Conservation (phyloP, 2,888 invertebrate species). For the Clanis bilineata region DNA sequence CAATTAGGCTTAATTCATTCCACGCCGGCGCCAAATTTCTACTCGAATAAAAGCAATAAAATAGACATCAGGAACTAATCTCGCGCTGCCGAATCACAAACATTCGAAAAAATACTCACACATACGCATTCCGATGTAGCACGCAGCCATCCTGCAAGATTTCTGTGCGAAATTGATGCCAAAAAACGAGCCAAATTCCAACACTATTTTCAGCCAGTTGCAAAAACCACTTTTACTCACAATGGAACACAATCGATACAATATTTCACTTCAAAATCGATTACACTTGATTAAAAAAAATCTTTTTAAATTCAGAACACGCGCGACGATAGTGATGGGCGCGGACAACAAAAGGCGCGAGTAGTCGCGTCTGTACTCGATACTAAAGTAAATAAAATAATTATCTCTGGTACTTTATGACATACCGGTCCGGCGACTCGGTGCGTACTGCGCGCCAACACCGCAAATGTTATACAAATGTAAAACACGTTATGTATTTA, state of each 20-base stretch:
- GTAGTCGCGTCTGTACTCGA: constrained; percentile 25
- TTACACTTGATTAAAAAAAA: background rate
- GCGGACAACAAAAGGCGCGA: constrained; percentile 9
- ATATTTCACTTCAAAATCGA: background rate
- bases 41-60: background rate
- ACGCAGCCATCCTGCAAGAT: background rate
- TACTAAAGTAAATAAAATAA: constrained; percentile 34
- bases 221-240: constrained; percentile 13
- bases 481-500: constrained; percentile 49
- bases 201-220: constrained; percentile 20
- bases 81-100: background rate
- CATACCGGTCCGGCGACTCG: constrained; percentile 29
- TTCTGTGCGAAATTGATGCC: constrained; percentile 18
- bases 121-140: constrained; percentile 8
- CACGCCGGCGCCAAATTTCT: background rate
- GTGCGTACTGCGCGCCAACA: constrained; percentile 42
- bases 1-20: background rate
- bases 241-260: constrained; percentile 2
- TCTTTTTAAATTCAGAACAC: background rate
- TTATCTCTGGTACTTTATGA: constrained; percentile 33
- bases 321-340: constrained; percentile 4
- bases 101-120: constrained; percentile 9
- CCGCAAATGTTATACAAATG: constrained; percentile 45
- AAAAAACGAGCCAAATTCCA: constrained; percentile 21
- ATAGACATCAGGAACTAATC: background rate